A percentile compares a stretch with the other conserved stretches of the same genome.
phyloP scores from a whole-genome alignment of 2,113 vertebrate genomes.

The Chloroceryle aenea region DNA sequence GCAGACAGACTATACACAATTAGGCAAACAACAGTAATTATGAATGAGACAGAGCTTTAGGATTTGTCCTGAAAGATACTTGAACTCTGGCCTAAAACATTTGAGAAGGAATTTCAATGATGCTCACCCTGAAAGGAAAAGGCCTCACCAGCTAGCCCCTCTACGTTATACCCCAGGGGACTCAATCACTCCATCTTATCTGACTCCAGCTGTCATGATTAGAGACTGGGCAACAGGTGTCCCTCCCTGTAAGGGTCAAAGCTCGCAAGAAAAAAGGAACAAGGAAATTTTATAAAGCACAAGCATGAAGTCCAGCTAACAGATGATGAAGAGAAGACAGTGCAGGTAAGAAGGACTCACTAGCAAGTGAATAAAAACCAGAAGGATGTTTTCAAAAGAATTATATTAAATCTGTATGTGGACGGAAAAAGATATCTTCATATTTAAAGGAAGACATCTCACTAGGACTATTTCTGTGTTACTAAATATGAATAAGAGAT shows the following conservation, averaged over 20 bases:
- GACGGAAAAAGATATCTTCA: neutral
- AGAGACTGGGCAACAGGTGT: conserved; percentile 28
- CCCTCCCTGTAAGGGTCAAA: neutral
- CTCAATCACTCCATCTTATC: neutral
- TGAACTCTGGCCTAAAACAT: neutral
- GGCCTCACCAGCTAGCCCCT: neutral
- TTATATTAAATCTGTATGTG: neutral
- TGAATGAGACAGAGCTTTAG: neutral
- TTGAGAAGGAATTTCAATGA: neutral
- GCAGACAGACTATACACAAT: neutral
- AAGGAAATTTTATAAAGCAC: neutral
- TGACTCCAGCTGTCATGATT: neutral
- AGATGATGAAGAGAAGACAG: neutral
- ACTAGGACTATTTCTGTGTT: neutral
- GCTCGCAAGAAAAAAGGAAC: neutral
- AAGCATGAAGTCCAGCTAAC: neutral
- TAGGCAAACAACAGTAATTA: neutral
- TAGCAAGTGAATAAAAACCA: neutral
- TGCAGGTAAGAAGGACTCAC: neutral
- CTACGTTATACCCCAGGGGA: neutral
- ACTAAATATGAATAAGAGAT: neutral
- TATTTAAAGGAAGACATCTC: neutral
- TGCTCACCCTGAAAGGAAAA: neutral
- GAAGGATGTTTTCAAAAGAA: neutral
- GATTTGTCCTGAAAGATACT: neutral